Evolutionary conservation across 2,888 invertebrate genomes (phyloP).

Genomic region (Drosophila villosipedis): DNA sequence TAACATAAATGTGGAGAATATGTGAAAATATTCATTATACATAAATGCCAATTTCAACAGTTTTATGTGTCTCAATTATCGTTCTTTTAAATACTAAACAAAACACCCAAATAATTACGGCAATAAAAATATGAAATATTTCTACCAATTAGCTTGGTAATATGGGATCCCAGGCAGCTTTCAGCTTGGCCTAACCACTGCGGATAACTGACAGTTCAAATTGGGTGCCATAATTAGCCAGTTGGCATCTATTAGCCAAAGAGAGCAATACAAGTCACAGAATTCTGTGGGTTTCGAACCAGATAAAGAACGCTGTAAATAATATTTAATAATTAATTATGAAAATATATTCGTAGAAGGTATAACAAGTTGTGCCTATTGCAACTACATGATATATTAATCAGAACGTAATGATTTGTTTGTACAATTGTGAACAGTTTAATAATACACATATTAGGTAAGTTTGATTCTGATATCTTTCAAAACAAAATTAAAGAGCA

Average conservation of each 20-base stretch:
- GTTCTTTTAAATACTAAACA: slow-evolving; percentile 49
- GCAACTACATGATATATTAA: neutral
- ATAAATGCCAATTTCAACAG: slow-evolving; percentile 58
- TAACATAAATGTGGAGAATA: slow-evolving; percentile 42
- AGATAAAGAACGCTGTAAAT: neutral
- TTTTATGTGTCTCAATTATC: slow-evolving; percentile 69
- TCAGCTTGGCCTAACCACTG: neutral
- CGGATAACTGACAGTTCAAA: neutral
- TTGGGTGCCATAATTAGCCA: slow-evolving; percentile 27
- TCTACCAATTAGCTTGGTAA: slow-evolving; percentile 43
- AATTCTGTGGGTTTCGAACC: neutral
- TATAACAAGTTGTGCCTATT: neutral
- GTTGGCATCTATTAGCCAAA: neutral
- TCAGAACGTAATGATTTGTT: neutral
- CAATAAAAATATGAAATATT: slow-evolving; percentile 66
- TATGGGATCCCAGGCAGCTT: slow-evolving; percentile 27
- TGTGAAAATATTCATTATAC: slow-evolving; percentile 28
- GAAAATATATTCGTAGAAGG: neutral
- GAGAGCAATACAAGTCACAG: neutral
- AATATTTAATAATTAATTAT: neutral
- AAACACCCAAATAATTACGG: slow-evolving; percentile 18
- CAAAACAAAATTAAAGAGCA: no score
- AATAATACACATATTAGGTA: neutral
- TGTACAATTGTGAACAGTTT: neutral
- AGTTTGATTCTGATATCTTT: neutral